Evolutionary conservation across 1,140 invertebrate species (phyloP).

Genomic region (Hetaerina americana): DNA sequence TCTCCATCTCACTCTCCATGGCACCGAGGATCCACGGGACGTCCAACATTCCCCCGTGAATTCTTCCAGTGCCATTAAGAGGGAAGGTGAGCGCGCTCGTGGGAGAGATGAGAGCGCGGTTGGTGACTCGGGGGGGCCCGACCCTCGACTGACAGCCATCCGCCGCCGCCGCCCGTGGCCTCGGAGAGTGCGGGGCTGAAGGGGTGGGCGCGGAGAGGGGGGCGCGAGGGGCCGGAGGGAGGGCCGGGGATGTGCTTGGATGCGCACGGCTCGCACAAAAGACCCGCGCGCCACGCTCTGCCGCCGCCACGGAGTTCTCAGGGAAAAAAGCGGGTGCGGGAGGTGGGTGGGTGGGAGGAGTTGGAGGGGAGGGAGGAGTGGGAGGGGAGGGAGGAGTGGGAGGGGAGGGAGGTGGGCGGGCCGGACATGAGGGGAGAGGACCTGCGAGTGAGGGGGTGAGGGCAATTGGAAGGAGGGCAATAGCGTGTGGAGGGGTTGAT

Average conservation of each 20-base stretch:
- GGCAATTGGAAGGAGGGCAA: not conserved
- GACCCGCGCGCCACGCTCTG: not conserved
- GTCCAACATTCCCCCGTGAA: conserved; percentile 22
- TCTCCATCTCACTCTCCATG: conserved; percentile 14
- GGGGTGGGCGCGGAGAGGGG: not conserved
- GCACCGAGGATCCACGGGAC: conserved; percentile 24
- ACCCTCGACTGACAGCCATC: not conserved
- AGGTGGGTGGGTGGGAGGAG: not conserved
- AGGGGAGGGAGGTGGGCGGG: not conserved
- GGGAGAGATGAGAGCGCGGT: not conserved
- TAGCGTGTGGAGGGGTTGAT: too few relatives aligned
- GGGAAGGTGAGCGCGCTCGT: conserved; percentile 8
- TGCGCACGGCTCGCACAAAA: conserved; percentile 15
- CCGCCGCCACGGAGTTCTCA: conserved; percentile 5
- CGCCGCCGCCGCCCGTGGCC: not conserved
- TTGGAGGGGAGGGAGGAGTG: not conserved
- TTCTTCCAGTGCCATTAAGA: conserved; percentile 27
- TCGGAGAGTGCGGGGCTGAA: not conserved
- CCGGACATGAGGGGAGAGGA: not conserved
- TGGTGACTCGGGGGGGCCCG: not conserved
- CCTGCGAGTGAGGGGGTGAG: not conserved
- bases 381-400: not conserved
- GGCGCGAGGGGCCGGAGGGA: not conserved
- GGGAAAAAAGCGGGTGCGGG: not conserved
- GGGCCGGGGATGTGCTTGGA: conserved; percentile 18